phyloP scores from a whole-genome alignment of 2,797 vertebrate species.

The Etheostoma nigrum region DNA sequence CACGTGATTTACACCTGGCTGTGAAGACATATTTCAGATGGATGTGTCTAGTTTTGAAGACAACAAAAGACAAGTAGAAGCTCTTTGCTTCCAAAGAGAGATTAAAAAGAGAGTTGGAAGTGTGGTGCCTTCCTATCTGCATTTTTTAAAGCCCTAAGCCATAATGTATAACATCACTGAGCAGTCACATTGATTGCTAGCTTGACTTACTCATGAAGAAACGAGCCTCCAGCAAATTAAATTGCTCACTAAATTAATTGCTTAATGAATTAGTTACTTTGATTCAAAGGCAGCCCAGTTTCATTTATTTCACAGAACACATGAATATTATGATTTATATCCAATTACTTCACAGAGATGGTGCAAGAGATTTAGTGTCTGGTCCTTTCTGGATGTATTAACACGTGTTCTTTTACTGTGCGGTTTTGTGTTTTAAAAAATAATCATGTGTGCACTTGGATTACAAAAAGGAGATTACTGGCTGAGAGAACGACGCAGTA shows the following conservation, averaged over 20 bases:
- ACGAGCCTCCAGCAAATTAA: neutral
- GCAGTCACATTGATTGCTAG: neutral
- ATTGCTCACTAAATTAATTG: neutral
- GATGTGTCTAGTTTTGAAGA: neutral
- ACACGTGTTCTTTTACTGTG: neutral
- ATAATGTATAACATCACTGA: constrained; percentile 10
- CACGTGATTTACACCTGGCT: neutral
- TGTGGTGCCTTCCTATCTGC: neutral
- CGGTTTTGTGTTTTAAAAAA: neutral
- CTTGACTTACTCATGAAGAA: constrained; percentile 8
- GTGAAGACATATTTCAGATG: neutral
- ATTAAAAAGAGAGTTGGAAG: neutral
- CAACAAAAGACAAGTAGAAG: neutral
- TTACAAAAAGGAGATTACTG: neutral
- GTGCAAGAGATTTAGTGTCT: neutral
- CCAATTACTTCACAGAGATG: neutral
- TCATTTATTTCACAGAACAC: neutral
- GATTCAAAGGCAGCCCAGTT: neutral
- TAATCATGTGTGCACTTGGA: neutral
- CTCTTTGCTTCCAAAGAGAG: neutral
- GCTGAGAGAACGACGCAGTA: constrained; percentile 7
- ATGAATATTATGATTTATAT: neutral
- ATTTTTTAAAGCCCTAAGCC: neutral
- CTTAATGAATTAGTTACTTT: constrained; percentile 3
- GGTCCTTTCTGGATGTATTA: neutral